Conservation (phyloP, 2,113 vertebrate genomes). For the Brachionichthys hirsutus region DNA sequence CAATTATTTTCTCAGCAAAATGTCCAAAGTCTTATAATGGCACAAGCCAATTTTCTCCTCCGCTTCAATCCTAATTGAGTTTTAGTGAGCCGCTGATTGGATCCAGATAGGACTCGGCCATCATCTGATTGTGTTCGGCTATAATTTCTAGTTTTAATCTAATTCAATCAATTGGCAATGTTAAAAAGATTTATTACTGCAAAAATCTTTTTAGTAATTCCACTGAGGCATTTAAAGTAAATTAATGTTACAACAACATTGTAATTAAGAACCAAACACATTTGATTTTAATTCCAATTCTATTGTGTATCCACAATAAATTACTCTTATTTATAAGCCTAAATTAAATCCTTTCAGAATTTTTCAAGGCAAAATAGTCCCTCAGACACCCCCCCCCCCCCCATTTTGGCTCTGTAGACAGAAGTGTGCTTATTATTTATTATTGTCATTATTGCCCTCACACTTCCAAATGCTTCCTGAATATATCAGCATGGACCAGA, state of each 20-base stretch:
- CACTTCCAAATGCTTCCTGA: background rate
- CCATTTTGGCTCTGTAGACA: no score
- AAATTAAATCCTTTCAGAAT: background rate
- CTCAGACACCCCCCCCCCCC: background rate
- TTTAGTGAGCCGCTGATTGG: constrained; percentile 63
- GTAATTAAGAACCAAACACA: constrained; percentile 26
- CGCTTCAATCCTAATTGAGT: constrained; percentile 61
- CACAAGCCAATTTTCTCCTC: constrained; percentile 62
- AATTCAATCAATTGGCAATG: constrained; percentile 57
- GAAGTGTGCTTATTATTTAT: background rate
- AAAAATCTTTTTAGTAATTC: constrained; percentile 34
- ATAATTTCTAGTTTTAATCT: constrained; percentile 57
- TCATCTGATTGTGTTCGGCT: constrained; percentile 55
- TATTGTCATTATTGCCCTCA: background rate
- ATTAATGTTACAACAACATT: constrained; percentile 35
- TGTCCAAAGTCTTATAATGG: constrained; percentile 33
- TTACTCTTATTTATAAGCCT: constrained; percentile 13
- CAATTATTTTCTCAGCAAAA: constrained; percentile 37
- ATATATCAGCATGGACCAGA: no score
- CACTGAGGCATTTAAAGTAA: constrained; percentile 32
- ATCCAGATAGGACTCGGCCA: constrained; percentile 50
- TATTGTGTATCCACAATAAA: constrained; percentile 20
- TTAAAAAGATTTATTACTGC: constrained; percentile 50
- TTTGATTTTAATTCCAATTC: constrained; percentile 39
- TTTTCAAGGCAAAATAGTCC: constrained; percentile 16